Evolutionary conservation across 2,888 invertebrate species (phyloP).

Genomic region (Agrochola lota): DNA sequence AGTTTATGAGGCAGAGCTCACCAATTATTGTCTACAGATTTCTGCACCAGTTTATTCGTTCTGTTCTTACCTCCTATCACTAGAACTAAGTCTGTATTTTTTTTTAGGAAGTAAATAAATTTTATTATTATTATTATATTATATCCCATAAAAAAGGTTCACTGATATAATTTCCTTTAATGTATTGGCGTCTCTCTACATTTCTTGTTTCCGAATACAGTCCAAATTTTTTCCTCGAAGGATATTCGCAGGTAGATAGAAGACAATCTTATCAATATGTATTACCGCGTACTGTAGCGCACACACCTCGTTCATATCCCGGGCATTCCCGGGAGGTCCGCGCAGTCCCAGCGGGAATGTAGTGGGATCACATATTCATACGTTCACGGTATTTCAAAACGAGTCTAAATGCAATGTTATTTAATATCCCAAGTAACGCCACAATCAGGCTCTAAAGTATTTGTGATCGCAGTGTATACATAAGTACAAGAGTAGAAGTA

Average conservation of each 20-base stretch:
- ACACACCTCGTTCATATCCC: conserved; percentile 16
- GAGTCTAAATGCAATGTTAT: neutral
- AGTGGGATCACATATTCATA: conserved; percentile 8
- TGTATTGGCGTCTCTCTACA: neutral
- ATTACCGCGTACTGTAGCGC: neutral
- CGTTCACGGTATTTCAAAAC: conserved; percentile 5
- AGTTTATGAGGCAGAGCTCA: no score
- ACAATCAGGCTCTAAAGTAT: neutral
- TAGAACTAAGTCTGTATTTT: no score
- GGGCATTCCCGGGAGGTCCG: neutral
- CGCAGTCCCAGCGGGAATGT: neutral
- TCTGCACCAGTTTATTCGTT: no score
- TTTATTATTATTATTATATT: no score
- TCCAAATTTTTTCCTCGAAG: neutral
- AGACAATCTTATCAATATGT: conserved; percentile 30
- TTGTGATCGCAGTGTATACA: neutral
- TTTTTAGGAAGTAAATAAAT: no score
- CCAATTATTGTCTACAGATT: no score
- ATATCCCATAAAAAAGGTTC: neutral
- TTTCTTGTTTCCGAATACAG: neutral
- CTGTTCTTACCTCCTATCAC: no score
- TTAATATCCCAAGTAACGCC: neutral
- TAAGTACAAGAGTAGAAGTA: neutral
- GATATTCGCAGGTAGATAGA: conserved; percentile 16
- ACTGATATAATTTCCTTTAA: neutral